Evolutionary conservation across 1,140 invertebrate genomes (phyloP).

Genomic region (Leguminivora glycinivorella): DNA sequence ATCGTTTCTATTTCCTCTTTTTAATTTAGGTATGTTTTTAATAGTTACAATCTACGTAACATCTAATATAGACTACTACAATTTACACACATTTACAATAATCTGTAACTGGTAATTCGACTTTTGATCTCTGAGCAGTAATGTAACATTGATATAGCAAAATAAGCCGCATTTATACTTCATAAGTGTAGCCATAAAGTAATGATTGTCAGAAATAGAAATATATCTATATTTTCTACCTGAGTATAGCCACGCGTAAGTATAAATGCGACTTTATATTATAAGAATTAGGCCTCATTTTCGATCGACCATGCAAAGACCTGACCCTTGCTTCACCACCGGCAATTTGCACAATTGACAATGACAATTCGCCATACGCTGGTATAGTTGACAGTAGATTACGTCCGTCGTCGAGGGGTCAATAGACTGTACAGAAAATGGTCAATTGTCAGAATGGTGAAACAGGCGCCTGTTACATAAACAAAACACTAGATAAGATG

Average conservation of each 20-base stretch:
- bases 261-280: conserved; percentile 9
- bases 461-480: not conserved
- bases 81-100: conserved; percentile 75
- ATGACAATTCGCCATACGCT: too few species aligned
- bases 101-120: conserved; percentile 57
- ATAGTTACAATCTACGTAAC: conserved; percentile 74
- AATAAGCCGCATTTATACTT: conserved; percentile 4
- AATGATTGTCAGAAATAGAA: conserved; percentile 14
- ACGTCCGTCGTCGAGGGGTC: too few species aligned
- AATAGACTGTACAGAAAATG: too few species aligned
- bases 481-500: conserved; percentile 27
- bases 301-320: conserved; percentile 34
- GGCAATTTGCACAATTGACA: too few species aligned
- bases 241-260: not conserved
- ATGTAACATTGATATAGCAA: conserved; percentile 18
- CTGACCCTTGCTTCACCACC: not conserved
- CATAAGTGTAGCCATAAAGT: conserved; percentile 25
- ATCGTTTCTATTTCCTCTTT: conserved; percentile 61
- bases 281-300: conserved; percentile 39
- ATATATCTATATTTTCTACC: too few species aligned
- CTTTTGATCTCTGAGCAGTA: conserved; percentile 34
- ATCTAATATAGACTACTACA: conserved; percentile 73
- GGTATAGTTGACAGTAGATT: too few species aligned
- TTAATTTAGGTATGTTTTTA: conserved; percentile 60
- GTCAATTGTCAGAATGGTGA: not conserved